These are phyloP conservation scores for Lasioglossum figueresi DNA, from an alignment of 2,888 invertebrate species.

Conservation along the genomic window DNA sequence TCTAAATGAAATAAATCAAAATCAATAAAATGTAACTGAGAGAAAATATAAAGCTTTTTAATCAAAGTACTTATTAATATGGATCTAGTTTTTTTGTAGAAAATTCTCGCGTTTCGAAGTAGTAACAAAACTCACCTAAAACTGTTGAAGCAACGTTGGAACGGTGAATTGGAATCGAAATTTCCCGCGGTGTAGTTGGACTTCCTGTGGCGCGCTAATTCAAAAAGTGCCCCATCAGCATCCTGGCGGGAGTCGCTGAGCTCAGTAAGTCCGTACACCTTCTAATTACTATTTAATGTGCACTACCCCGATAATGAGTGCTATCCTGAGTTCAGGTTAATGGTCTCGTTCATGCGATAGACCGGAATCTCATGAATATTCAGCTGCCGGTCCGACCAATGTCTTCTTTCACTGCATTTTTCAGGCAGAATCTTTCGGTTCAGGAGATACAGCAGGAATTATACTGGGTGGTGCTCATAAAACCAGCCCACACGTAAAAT, in stretches of 20 bases:
- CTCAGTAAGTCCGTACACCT: slow-evolving; percentile 33
- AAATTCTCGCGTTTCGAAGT: not conserved
- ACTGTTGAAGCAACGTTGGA: not conserved
- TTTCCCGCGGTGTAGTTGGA: not conserved
- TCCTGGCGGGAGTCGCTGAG: not conserved
- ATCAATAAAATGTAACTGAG: not conserved
- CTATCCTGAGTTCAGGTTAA: slow-evolving; percentile 37
- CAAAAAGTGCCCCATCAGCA: not conserved
- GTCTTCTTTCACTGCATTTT: slow-evolving; percentile 33
- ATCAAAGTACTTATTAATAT: not conserved
- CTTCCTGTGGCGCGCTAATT: not conserved
- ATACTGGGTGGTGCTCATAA: not conserved
- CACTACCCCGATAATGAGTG: slow-evolving; percentile 46
- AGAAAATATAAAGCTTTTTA: not conserved
- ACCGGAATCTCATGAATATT: slow-evolving; percentile 56
- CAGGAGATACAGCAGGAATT: not conserved
- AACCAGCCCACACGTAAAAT: not conserved
- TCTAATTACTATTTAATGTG: slow-evolving; percentile 47
- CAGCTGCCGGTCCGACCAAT: slow-evolving; percentile 26
- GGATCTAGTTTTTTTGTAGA: not conserved
- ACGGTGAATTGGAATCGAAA: not conserved
- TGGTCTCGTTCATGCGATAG: slow-evolving; percentile 43
- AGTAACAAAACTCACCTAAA: not conserved
- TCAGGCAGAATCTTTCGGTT: slow-evolving; percentile 9
- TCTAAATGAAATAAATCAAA: not conserved